These are phyloP conservation scores for Tethea ocularis DNA, from an alignment of 2,888 invertebrate genomes.

Conservation along the genomic window DNA sequence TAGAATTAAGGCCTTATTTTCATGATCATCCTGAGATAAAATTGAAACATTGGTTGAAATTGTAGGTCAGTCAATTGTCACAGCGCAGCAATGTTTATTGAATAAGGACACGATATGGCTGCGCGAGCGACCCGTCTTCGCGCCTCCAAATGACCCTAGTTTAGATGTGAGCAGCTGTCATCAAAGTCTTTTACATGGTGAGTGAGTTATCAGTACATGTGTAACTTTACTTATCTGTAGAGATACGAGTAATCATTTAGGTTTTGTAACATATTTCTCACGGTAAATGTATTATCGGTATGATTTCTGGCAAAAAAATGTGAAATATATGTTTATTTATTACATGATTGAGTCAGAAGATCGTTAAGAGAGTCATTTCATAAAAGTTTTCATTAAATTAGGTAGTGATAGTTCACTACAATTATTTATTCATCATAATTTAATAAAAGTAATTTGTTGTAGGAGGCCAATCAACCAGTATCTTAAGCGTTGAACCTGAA, in stretches of 20 bases:
- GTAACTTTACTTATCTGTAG: conserved; percentile 19
- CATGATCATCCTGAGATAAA: conserved; percentile 37
- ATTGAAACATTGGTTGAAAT: conserved; percentile 59
- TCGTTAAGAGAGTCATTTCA: no score
- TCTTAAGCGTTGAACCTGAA: conserved; percentile 76
- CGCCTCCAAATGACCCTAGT: conserved; percentile 64
- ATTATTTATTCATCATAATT: conserved; percentile 1
- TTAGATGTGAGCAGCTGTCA: conserved; percentile 74
- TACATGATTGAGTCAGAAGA: not conserved
- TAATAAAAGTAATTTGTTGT: conserved; percentile 25
- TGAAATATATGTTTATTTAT: not conserved
- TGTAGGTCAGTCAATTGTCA: conserved; percentile 80
- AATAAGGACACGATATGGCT: conserved; percentile 82
- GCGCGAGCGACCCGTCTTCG: conserved; percentile 73
- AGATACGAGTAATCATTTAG: conserved; percentile 20
- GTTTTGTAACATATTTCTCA: conserved; percentile 48
- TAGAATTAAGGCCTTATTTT: not conserved
- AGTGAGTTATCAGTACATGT: conserved; percentile 38
- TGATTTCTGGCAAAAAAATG: not conserved
- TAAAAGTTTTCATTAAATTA: not conserved
- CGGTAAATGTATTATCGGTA: conserved; percentile 23
- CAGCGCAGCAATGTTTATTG: conserved; percentile 78
- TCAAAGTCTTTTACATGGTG: conserved; percentile 76
- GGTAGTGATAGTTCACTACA: no score
- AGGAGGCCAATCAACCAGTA: conserved; percentile 76